A percentile compares a stretch with the other conserved stretches of the same genome.
phyloP scores from a whole-genome alignment of 2,113 vertebrate genomes.

The Crotalus horridus region DNA sequence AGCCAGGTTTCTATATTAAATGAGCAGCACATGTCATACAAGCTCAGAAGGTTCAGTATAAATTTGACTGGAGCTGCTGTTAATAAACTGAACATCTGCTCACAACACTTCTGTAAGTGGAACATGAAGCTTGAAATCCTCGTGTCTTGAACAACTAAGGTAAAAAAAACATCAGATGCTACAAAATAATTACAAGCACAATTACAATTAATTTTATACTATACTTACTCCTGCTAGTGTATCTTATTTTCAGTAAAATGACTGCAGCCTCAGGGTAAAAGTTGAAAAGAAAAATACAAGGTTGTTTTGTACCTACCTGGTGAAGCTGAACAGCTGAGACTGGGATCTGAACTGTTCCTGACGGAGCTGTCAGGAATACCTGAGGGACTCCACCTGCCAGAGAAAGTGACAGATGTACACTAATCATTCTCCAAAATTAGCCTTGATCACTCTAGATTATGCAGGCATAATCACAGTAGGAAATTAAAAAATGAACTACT shows the following conservation, averaged over 20 bases:
- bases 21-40: neutral
- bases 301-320: slow-evolving; percentile 77
- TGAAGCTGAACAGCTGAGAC: slow-evolving; percentile 97
- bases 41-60: neutral
- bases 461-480: neutral
- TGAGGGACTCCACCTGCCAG: slow-evolving; percentile 85
- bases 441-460: neutral
- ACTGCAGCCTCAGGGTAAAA: neutral
- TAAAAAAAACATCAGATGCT: neutral
- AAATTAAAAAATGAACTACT: neutral
- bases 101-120: neutral
- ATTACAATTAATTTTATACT: neutral
- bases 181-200: neutral
- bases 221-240: neutral
- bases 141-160: neutral
- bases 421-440: neutral
- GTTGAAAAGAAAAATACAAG: neutral
- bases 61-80: neutral
- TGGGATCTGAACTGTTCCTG: slow-evolving; percentile 95
- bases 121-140: neutral
- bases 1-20: neutral
- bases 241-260: neutral
- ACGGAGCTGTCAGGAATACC: slow-evolving; percentile 92
- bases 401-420: slow-evolving; percentile 39
- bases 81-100: neutral